Evolutionary conservation across 1,140 invertebrate genomes (phyloP).

Genomic region (Amyelois transitella): DNA sequence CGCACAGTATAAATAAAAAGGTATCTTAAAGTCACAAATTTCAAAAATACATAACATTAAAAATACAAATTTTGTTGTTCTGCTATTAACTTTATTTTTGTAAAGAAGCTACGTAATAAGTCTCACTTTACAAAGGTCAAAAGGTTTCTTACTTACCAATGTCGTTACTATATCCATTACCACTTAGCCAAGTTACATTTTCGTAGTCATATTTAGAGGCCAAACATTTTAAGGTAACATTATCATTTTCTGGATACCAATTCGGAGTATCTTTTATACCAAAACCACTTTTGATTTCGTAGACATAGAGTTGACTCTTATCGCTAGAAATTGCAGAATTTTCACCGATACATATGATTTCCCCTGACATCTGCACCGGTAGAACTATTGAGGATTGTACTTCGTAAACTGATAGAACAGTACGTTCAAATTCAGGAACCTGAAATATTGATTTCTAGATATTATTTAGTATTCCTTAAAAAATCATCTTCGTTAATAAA

Average conservation of each 20-base stretch:
- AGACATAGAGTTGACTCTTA: slow-evolving; percentile 28
- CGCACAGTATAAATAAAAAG: background rate
- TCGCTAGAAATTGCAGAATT: slow-evolving; percentile 10
- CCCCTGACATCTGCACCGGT: slow-evolving; percentile 27
- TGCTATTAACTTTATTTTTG: too few relatives aligned
- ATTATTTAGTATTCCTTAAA: background rate
- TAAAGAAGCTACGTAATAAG: too few relatives aligned
- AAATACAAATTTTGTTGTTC: too few relatives aligned
- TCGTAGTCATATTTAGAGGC: slow-evolving; percentile 46
- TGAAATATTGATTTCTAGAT: background rate
- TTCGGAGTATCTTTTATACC: slow-evolving; percentile 30
- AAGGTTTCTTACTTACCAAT: slow-evolving; percentile 17
- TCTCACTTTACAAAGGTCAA: too few relatives aligned
- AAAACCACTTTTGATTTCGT: slow-evolving; percentile 48
- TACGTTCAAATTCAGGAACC: slow-evolving; percentile 1
- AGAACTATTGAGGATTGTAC: slow-evolving; percentile 27
- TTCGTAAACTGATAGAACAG: slow-evolving; percentile 22
- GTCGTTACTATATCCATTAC: slow-evolving; percentile 3
- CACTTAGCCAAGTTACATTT: slow-evolving; percentile 40
- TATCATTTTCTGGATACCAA: slow-evolving; percentile 45
- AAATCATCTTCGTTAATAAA: too few relatives aligned
- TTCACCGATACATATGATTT: slow-evolving; percentile 39
- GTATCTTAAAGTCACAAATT: background rate
- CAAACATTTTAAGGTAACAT: slow-evolving; percentile 37
- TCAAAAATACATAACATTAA: too few relatives aligned